Conservation (phyloP, 2,797 vertebrate genomes). For the Trematomus bernacchii region DNA sequence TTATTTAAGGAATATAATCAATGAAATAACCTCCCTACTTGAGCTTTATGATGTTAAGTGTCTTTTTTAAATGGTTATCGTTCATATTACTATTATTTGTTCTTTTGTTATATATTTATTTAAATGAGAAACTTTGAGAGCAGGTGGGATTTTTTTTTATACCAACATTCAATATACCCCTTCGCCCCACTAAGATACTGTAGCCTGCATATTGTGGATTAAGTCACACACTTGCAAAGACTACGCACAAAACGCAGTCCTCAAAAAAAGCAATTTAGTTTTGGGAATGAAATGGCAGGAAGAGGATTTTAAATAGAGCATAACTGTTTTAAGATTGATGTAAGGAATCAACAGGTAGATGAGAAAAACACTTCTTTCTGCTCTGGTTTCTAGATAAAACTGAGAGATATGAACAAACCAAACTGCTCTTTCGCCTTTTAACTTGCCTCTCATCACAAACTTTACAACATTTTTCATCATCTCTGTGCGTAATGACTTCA, state of each 20-base stretch:
- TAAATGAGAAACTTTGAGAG: no score
- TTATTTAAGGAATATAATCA: background rate
- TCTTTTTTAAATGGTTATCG: background rate
- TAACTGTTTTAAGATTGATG: conserved; percentile 3
- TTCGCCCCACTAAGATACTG: background rate
- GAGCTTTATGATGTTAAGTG: background rate
- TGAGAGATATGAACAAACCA: background rate
- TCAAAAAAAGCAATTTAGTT: background rate
- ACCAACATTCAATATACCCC: background rate
- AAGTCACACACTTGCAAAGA: background rate
- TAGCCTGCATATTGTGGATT: background rate
- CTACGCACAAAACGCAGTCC: background rate
- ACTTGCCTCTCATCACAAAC: background rate
- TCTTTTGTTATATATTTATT: background rate
- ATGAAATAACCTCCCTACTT: background rate
- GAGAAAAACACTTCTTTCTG: background rate
- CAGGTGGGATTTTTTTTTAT: background rate
- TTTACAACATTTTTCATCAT: background rate
- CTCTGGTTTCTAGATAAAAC: conserved; percentile 16
- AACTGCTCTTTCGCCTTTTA: conserved; percentile 12
- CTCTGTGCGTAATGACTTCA: background rate
- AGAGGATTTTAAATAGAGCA: background rate
- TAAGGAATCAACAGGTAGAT: background rate
- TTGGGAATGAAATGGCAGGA: background rate
- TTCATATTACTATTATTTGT: background rate